Conservation (phyloP, 2,888 invertebrate genomes). For the Zeuzera pyrina region DNA sequence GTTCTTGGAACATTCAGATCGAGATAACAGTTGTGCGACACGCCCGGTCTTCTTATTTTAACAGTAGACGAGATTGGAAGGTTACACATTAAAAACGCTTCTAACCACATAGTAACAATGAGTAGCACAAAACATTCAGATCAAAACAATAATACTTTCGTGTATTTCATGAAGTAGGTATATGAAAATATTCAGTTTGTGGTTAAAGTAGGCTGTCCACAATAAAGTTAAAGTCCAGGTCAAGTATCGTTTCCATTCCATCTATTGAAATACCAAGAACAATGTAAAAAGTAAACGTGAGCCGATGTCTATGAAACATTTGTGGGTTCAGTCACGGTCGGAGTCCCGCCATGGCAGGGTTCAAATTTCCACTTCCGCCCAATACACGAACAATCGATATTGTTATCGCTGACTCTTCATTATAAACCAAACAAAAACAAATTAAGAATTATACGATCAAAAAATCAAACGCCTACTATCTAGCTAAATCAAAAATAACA, state of each 20-base stretch:
- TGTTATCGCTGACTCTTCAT: slow-evolving; percentile 54
- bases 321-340: slow-evolving; percentile 62
- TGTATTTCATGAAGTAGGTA: too few species aligned
- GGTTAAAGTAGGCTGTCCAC: slow-evolving; percentile 3
- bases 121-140: too few species aligned
- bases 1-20: slow-evolving; percentile 63
- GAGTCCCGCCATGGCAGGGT: slow-evolving; percentile 48
- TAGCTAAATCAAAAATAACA: slow-evolving; percentile 26
- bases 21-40: slow-evolving; percentile 61
- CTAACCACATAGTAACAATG: too few species aligned
- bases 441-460: slow-evolving; percentile 32
- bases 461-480: slow-evolving; percentile 15
- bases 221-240: slow-evolving; percentile 16
- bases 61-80: too few species aligned
- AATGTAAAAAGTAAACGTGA: slow-evolving; percentile 45
- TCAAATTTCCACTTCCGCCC: slow-evolving; percentile 64
- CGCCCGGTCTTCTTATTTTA: slow-evolving; percentile 55
- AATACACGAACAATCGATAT: slow-evolving; percentile 62
- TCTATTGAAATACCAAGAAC: slow-evolving; percentile 36
- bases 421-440: slow-evolving; percentile 54
- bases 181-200: too few species aligned
- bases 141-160: too few species aligned
- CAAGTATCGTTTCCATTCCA: slow-evolving; percentile 24
- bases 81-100: too few species aligned
- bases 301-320: slow-evolving; percentile 39